phyloP scores from a whole-genome alignment of 2,797 vertebrate species.

The Hirundo rustica region DNA sequence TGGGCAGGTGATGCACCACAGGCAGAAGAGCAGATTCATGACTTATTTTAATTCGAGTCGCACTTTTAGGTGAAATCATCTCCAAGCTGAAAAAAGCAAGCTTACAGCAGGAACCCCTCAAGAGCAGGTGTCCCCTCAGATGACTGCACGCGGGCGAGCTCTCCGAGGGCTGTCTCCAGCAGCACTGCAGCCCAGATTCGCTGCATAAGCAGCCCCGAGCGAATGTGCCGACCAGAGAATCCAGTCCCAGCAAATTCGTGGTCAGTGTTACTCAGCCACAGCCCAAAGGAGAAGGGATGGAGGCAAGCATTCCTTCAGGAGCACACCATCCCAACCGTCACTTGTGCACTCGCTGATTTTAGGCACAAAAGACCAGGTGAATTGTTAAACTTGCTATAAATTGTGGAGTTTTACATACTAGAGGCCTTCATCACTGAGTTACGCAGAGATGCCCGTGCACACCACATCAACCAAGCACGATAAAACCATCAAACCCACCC shows the following conservation, averaged over 20 bases:
- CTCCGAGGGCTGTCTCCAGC: not conserved
- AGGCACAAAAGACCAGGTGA: not conserved
- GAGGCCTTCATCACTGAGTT: not conserved
- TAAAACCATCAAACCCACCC: not conserved
- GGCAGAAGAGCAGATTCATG: not conserved
- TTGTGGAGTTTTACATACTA: not conserved
- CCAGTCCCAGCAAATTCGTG: not conserved
- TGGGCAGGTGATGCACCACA: rapidly evolving
- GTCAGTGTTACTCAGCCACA: not conserved
- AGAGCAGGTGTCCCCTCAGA: not conserved
- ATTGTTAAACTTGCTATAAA: not conserved
- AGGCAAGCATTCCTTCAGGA: not conserved
- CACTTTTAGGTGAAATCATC: not conserved
- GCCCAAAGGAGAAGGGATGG: not conserved
- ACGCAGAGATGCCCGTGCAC: not conserved
- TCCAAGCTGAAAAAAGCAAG: not conserved
- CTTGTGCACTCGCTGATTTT: not conserved
- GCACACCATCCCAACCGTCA: rapidly evolving
- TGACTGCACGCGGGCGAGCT: rapidly evolving
- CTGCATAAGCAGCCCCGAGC: slow-evolving; percentile 12
- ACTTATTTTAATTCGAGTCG: not conserved
- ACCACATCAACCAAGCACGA: not conserved
- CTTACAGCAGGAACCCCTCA: not conserved
- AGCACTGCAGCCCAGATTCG: not conserved
- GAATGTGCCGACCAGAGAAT: slow-evolving; percentile 2